Evolutionary conservation across 1,140 invertebrate species (phyloP), one percentile per base, ranked within the genome.

Genomic region (Lutraria rhynchaena): DNA sequence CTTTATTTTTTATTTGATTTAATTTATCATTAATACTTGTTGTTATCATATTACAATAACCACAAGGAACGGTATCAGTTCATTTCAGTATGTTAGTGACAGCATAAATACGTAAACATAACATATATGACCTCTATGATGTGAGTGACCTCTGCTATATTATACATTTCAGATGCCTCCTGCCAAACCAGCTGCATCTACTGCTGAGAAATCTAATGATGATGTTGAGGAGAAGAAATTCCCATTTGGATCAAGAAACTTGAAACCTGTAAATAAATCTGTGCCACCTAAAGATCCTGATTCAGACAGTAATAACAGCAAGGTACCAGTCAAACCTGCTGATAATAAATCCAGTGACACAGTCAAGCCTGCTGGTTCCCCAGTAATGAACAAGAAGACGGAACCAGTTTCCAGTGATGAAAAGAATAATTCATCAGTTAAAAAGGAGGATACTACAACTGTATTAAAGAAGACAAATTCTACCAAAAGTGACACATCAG

Each of bases 291-390:
- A 67, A 17, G 63, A 67, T 0, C 5, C 51, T 55, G 51, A 55
- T 9, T 9, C 51, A 11, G 24, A 61, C 9, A 9, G 9, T 1
- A 67, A 49, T 24, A 22, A 27, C 13, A 46, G 1, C 31, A 17
- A 2, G 2, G 44, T 49, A 67, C 63, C 63, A 49, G 63, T 49
- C 24, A 67, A 67, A 67, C 63, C 63, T 13, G 44, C 63, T 7
- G 63, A 49, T 24, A 67, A 49, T 41, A 67, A 67, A 49, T 29
- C 63, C 17, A 49, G 63, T 67, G 63, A 46, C n/a, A 7, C 63
- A 67, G 63, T 46, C 11, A 67, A 67, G 13, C 3, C 1, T 46
- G 2, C 63, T 31, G 63, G 13, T 19, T 27, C 17, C 4, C 33
- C 15, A n/a, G 17, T 17, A 24, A 24, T 4, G 2, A 29, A 37